Evolutionary conservation across 2,113 vertebrate species (phyloP), one percentile per base, ranked within the genome.

Genomic region (Monopterus albus): DNA sequence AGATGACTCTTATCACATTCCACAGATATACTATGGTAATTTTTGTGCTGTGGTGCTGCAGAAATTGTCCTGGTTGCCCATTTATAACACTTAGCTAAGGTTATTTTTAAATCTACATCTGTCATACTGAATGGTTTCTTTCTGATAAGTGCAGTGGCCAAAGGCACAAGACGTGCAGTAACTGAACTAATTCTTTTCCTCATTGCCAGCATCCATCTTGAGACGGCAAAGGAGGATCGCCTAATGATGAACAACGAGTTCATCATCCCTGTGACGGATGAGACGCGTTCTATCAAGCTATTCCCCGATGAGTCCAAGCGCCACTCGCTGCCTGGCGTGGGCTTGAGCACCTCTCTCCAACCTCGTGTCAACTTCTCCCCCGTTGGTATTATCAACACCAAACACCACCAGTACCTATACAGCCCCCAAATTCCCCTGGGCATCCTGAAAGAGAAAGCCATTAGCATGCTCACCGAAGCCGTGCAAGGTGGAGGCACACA

Each of bases 231-330:
- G 82, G 94, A 98, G 86, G 94, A 95, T 31, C 95, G 96, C 28
- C 93, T 97, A n/a, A 98, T 96, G 95, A 99, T 99, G 97, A 99
- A 95, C 91, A 96, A 98, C 36, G 97, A 99, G 87, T 99, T 97
- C 88, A 99, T 99, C 74, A 98, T 99, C 87, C 97, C 97, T 1
- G 95, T 99, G 65, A 98, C 95, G 15, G 94, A 95, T 0, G 93
- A 96, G 88, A 99, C 96, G 6, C 90, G 96, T 77, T 94, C 94
- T 81, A 98, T 99, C 82, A 85, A 87, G 72, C 90, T 99, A 6
- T 99, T 96, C 84, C 94, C 95, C 0, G 92, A 96, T 17, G 92
- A 96, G 82, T 94, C 93, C 21, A 97, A 97, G 84, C 90, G 83
- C 7, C 96, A 99, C 5, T 95, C 96, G 1, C 89, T 98, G 62